Evolutionary conservation across 30 jellyfish, hydroid and myxozoan species (phyloP).

Genomic region (Clytia hemisphaerica): DNA sequence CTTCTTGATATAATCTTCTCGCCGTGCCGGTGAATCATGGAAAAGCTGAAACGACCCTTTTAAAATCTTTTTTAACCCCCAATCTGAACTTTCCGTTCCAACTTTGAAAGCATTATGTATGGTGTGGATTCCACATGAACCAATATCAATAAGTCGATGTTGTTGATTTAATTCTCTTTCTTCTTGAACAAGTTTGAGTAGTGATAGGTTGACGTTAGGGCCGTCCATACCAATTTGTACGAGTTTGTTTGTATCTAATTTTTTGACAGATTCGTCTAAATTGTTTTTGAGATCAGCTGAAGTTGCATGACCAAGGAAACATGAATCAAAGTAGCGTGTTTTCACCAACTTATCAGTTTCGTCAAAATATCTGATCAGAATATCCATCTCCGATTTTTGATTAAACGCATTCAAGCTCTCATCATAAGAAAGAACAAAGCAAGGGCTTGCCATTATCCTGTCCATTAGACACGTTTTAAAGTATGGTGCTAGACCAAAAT

Average conservation of each 20-base stretch:
- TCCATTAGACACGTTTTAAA: not conserved
- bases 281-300: too few species aligned
- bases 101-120: slow-evolving; percentile 18
- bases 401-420: not conserved
- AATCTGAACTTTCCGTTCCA: not conserved
- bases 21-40: slow-evolving; percentile 15
- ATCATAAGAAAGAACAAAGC: not conserved
- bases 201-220: not conserved
- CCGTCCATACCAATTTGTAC: slow-evolving; percentile 21
- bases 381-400: not conserved
- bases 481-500: slow-evolving; percentile 1
- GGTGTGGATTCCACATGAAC: slow-evolving; percentile 1
- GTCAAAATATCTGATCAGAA: not conserved
- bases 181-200: not conserved
- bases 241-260: not conserved
- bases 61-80: slow-evolving; percentile 1
- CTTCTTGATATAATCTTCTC: not conserved
- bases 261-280: not conserved
- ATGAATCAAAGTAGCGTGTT: not conserved
- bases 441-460: not conserved
- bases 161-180: not conserved
- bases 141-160: too few species aligned
- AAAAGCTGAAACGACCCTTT: slow-evolving; percentile 1
- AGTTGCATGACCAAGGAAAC: not conserved
- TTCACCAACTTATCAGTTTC: not conserved